Evolutionary conservation across 2,888 invertebrate species (phyloP).

Genomic region (Apodemia duryi): DNA sequence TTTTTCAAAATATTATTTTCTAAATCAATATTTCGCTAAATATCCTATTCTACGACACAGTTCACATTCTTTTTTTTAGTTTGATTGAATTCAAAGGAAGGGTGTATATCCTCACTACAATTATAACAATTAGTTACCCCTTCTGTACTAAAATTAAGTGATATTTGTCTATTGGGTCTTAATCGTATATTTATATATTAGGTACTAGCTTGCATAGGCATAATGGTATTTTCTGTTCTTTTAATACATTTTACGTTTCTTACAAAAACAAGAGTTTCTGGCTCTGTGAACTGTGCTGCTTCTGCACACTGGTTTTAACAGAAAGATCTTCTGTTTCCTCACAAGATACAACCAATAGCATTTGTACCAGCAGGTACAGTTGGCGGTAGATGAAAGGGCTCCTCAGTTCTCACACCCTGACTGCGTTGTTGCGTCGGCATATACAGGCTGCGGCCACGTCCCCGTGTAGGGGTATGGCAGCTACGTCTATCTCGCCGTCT

Average conservation of each 20-base stretch:
- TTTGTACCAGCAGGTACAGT: conserved; percentile 20
- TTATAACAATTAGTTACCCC: conserved; percentile 28
- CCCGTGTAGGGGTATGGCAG: background rate
- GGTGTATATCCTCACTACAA: conserved; percentile 28
- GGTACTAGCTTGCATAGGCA: background rate
- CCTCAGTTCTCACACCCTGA: background rate
- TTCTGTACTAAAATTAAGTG: no score
- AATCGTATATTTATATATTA: background rate
- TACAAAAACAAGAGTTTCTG: conserved; percentile 30
- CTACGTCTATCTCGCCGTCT: background rate
- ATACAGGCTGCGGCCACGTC: background rate
- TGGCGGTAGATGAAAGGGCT: background rate
- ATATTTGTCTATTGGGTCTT: background rate
- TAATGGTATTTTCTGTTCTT: background rate
- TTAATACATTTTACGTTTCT: conserved; percentile 22
- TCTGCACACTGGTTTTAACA: conserved; percentile 30
- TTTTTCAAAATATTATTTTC: background rate
- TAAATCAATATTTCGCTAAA: background rate
- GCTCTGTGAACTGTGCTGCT: conserved; percentile 30
- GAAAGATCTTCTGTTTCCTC: conserved; percentile 31
- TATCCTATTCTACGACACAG: conserved; percentile 22
- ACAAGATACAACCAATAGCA: conserved; percentile 31
- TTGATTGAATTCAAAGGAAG: conserved; percentile 25
- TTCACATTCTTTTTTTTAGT: conserved; percentile 28
- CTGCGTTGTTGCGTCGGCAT: background rate